Conservation (phyloP, 2,888 invertebrate species). For the Mesodorylaimus sp. region DNA sequence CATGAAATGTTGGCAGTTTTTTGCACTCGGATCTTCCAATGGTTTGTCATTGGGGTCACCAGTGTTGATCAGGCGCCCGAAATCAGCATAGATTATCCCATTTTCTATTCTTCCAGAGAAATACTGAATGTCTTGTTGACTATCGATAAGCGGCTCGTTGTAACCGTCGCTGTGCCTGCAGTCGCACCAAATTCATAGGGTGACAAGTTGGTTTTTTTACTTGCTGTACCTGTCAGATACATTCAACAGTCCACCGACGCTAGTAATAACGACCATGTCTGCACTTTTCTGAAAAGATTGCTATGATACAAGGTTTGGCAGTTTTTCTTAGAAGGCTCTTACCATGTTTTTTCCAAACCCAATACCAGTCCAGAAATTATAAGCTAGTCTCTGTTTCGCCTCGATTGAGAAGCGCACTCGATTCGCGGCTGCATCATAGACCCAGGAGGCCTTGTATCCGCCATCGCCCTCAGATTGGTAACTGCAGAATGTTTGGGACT, state of each 20-base stretch:
- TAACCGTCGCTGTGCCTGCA: neutral
- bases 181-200: neutral
- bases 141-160: neutral
- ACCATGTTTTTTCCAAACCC: conserved; percentile 2
- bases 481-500: too few relatives aligned
- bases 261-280: neutral
- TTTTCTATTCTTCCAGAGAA: neutral
- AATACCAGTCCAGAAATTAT: neutral
- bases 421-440: neutral
- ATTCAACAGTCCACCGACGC: neutral
- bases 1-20: neutral
- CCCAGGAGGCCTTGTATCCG: neutral
- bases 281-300: neutral
- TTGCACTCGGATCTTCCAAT: neutral
- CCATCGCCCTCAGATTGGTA: too few relatives aligned
- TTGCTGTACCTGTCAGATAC: neutral
- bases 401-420: neutral
- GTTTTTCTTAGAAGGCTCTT: neutral
- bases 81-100: neutral
- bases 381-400: neutral
- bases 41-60: neutral
- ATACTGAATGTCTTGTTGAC: neutral
- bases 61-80: neutral
- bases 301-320: neutral
- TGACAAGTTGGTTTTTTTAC: neutral